Evolutionary conservation across 2,888 invertebrate species (phyloP), one percentile per base, ranked within the genome.

Genomic region (Latheticus oryzae): DNA sequence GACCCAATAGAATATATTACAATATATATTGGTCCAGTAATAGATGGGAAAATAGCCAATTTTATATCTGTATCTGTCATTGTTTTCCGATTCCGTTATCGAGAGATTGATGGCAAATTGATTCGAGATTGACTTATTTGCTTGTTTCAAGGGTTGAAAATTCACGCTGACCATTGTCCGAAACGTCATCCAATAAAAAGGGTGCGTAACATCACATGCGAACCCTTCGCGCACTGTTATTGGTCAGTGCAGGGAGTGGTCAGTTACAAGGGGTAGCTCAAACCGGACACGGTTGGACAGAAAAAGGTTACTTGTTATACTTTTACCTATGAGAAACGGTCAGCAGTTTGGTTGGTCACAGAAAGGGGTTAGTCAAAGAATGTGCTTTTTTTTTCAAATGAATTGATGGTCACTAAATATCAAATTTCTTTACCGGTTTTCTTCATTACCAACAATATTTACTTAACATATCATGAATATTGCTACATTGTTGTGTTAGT

Each of bases 181-280:
- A 47, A 52, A 12, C 42, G 48, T 60, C 60, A 62, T 61, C 71
- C 72, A 72, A 72, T 72, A 58, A 33, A 53, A 59, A 43, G 59
- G 53, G 51, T 38, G 15, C 50, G 32, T 21, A 21, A 21, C 58
- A 33, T 38, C 52, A 45, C 59, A 55, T 55, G 47, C 40, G 48
- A 40, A 52, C 66, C 64, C 61, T 60, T 51, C 65, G 69, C 73
- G 74, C 71, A 70, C 56, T 64, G 65, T 64, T 67, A 73, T 73
- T 77, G 77, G 78, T 76, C 76, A 77, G 64, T 69, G 43, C 52
- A 61, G 75, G 76, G 76, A 69, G 76, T 77, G 78, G 78, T 77
- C 77, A 78, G 68, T 63, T 38, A 53, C 28, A 61, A 69, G 70
- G 73, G 75, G 74, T 73, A 65, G 70, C 50, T 51, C 47, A 50